These are phyloP conservation scores for Tenualosa ilisha DNA, from an alignment of 2,797 vertebrate species.

Conservation along the genomic window DNA sequence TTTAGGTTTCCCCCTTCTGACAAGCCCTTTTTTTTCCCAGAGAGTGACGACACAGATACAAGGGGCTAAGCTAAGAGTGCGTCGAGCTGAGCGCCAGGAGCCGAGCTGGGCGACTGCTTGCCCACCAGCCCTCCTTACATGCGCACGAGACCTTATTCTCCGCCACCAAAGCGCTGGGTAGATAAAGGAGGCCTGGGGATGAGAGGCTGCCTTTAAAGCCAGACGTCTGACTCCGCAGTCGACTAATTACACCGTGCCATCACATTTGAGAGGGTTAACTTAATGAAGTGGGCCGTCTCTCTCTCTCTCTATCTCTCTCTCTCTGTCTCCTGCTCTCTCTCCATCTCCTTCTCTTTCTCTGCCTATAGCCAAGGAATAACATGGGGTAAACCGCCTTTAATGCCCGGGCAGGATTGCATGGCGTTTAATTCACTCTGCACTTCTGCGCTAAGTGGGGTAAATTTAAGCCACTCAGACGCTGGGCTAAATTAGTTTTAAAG, in stretches of 20 bases:
- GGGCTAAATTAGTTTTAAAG: constrained; percentile 74
- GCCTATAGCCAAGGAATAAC: constrained; percentile 79
- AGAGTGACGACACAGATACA: constrained; percentile 80
- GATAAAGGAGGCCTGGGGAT: constrained; percentile 80
- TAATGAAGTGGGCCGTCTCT: constrained; percentile 78
- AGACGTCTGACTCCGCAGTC: constrained; percentile 73
- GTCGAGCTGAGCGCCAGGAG: constrained; percentile 65
- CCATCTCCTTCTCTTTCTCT: constrained; percentile 62
- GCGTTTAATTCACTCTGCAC: constrained; percentile 69
- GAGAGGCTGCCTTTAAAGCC: constrained; percentile 81
- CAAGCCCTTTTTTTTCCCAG: constrained; percentile 78
- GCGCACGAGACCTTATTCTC: constrained; percentile 77
- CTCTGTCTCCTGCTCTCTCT: not conserved
- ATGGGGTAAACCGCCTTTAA: constrained; percentile 80
- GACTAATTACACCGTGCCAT: constrained; percentile 81
- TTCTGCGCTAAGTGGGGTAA: constrained; percentile 74
- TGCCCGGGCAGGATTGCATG: constrained; percentile 73
- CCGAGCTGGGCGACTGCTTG: constrained; percentile 70
- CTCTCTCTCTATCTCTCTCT: constrained; percentile 23
- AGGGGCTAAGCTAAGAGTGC: constrained; percentile 70
- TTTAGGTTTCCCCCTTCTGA: constrained; percentile 81
- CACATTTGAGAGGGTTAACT: constrained; percentile 83
- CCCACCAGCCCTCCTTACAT: constrained; percentile 76
- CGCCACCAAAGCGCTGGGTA: constrained; percentile 67
- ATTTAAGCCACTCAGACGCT: constrained; percentile 78